Conservation (phyloP, 2,888 invertebrate genomes). For the Eucera pruinosa region DNA sequence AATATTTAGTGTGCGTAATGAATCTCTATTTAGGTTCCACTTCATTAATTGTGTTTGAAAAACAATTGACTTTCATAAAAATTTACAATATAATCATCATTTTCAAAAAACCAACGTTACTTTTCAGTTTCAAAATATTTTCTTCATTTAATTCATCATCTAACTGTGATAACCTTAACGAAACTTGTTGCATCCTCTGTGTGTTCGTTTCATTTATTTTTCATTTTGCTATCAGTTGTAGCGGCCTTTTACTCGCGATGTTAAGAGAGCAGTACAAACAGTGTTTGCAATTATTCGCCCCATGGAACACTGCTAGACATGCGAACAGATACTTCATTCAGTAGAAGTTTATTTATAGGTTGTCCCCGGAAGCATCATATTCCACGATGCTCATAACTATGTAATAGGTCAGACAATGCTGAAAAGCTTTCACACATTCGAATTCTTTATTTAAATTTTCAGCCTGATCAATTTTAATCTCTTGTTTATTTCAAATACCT, state of each 20-base stretch:
- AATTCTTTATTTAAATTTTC: background rate
- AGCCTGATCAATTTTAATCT: background rate
- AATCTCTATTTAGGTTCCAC: no score
- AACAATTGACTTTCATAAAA: no score
- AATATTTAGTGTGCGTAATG: no score
- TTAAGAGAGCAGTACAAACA: background rate
- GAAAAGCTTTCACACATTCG: background rate
- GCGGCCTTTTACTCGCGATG: background rate
- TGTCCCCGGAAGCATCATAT: slow-evolving; percentile 15
- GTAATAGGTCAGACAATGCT: slow-evolving; percentile 8
- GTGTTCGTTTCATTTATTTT: background rate
- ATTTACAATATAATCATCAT: no score
- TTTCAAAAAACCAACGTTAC: no score
- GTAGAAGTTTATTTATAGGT: slow-evolving; percentile 26
- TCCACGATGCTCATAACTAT: slow-evolving; percentile 29
- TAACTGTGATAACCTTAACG: background rate
- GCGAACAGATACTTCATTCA: slow-evolving; percentile 24
- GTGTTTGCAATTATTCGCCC: slow-evolving; percentile 8
- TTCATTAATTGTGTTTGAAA: no score
- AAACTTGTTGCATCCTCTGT: background rate
- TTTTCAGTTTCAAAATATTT: background rate
- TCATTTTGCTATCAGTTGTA: background rate
- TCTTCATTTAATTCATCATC: background rate
- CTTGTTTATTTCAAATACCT: no score
- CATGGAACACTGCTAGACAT: slow-evolving; percentile 5